Conservation (phyloP, 2,113 vertebrate species). For the Empidonax traillii region DNA sequence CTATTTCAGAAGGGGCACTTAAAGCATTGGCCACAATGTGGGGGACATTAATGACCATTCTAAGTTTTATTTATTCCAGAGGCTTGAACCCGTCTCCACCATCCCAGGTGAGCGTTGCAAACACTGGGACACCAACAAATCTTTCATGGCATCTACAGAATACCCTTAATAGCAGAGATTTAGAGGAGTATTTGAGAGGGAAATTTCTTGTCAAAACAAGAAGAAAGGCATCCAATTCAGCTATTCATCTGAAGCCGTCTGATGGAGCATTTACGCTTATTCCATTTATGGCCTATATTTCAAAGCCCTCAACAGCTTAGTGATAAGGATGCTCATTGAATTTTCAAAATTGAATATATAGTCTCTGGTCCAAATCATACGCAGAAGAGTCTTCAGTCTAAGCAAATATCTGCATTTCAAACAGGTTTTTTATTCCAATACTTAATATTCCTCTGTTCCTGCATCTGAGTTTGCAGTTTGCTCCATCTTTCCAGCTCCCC, state of each 20-base stretch:
- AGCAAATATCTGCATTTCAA: background rate
- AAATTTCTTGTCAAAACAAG: slow-evolving; percentile 23
- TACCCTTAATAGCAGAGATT: background rate
- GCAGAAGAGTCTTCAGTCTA: background rate
- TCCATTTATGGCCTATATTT: background rate
- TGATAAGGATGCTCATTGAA: background rate
- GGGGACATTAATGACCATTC: background rate
- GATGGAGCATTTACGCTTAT: background rate
- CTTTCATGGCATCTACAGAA: background rate
- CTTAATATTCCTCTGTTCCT: background rate
- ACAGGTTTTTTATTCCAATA: background rate
- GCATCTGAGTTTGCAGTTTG: background rate
- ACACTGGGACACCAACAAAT: background rate
- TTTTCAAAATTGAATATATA: background rate
- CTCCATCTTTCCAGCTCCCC: background rate
- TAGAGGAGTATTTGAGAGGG: background rate
- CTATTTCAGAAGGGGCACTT: background rate
- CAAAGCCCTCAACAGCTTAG: background rate
- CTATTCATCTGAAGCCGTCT: background rate
- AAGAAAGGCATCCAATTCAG: background rate
- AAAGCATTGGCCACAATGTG: background rate
- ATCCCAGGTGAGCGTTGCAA: background rate
- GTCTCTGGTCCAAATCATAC: background rate
- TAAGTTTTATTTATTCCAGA: background rate
- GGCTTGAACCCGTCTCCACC: background rate